Evolutionary conservation across 2,797 vertebrate genomes (phyloP), one percentile per base, ranked within the genome.

Genomic region (Tympanoctomys barrerae): DNA sequence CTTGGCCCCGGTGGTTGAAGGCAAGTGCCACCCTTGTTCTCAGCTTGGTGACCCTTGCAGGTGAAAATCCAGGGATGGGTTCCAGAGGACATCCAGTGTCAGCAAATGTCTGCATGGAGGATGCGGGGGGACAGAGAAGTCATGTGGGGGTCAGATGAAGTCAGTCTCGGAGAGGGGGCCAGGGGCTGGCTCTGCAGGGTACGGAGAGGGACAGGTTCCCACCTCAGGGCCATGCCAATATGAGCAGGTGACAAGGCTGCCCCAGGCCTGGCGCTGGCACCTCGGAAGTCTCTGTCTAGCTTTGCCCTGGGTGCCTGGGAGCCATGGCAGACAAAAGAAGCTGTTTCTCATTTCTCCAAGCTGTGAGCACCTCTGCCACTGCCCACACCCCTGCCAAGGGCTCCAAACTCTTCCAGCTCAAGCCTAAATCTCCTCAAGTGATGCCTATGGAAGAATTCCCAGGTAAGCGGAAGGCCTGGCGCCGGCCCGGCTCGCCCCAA

Each of bases 361-460:
- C 99, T 62, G 28, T 0, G 88, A 91, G 91, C 89, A 52, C 42
- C n/a, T 54, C 87, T 4, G 16, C 86, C 0, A 5, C 85, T 39
- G 49, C 36, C 97, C 93, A 84, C 8, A 46, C 75, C 68, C 98
- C 99, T 94, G 98, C 99, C 98, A 99, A 99, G 98, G 98, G 98
- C 97, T 99, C 99, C 98, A 99, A 98, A 98, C 99, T 99, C 97
- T 98, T 99, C 99, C 98, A 98, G 98, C 98, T 99, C 92, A 99
- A 99, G 98, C 98, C 99, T 94, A 98, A 98, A 98, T 98, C 98
- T 98, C 98, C 97, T 97, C 98, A 99, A 73, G 98, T 99, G 98
- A 98, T 99, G 98, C 98, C 99, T 96, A 98, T 99, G 95, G 98
- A 99, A 97, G 98, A 98, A 1, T 99, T 99, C 92, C 98, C 98